Base-by-base conservation (phyloP, 2,888 invertebrate species). In the Xestia sexstrigata region DNA sequence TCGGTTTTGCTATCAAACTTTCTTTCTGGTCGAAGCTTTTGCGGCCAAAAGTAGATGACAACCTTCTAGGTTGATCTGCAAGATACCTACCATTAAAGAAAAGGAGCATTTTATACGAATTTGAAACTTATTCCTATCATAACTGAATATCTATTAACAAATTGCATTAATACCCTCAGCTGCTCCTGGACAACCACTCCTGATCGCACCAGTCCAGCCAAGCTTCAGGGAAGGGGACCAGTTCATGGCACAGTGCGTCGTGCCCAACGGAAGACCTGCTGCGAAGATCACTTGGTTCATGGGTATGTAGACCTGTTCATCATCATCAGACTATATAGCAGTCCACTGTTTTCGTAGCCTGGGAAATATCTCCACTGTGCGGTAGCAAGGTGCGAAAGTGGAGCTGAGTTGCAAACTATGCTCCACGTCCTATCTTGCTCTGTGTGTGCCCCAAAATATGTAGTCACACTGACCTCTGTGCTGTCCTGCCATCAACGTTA, bases 201-300 rank as follows among this genome's bases (percentile, higher is more conserved):
- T 98, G 93, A 35, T 87, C 0, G n/a, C 92, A 0, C 90, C 94
- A 0, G 78, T 83, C 1, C 92, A 94, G 66, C 85, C 95, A 0
- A 89, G 93, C 11, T 98, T 97, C 94, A 97, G 94, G 86, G 97
- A 97, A 71, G 97, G 97, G 5, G 97, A 98, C 30, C 94, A 94
- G 26, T 96, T 98, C 89, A 94, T 94, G 87, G 98, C 98, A 0
- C 97, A 97, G 79, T 98, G 98, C 93, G 93, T 97, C 60, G 98
- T 98, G 0, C 95, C 97, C 70, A 97, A 97, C 81, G 98, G 98
- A 8, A 95, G 98, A 88, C 98, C 98, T 0, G 97, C 98, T 0
- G 98, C 98, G 1, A 98, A 97, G 89, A 97, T 98, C 85, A 97
- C 97, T 23, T 98, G 98, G 97, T 98, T 95, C 89, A 93, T 98